Base-by-base conservation (phyloP, 2,797 vertebrate genomes). In the Oophaga sylvatica region DNA sequence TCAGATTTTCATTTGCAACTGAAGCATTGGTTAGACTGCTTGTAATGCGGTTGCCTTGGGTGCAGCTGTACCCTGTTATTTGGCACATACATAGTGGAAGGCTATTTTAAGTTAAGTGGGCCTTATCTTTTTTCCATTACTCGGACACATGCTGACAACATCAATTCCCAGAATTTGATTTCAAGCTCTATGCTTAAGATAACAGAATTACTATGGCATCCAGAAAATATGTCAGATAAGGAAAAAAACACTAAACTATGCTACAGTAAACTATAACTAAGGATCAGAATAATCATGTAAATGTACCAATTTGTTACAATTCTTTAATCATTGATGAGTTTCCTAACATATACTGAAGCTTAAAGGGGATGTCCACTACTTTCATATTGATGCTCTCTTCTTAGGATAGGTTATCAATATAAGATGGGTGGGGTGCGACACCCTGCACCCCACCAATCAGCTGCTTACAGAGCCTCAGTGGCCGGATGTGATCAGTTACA, bases 71-170 rank as follows among this genome's bases (percentile, higher is more conserved):
- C 84, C 88, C 73, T 86, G 60, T 53, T 8, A 8, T 53, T 53
- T 89, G 88, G 88, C 84, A 89, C 88, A 79, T 86, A 29, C 84
- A 70, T 68, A 78, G 75, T 29, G 57, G 87, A 75, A 70, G 29
- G 83, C 88, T 89, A 89, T 89, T 89, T 89, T 89, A 82, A 89
- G 88, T 86, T 78, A 89, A 89, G 88, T 70, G 88, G 84, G 71
- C 59, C 84, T 89, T 89, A 89, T 86, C 84, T 81, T 86, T 89
- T 75, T 89, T 89, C 88, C 84, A 83, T 89, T 89, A 86, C 88
- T 77, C 45, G 60, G 80, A n/a, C 79, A 79, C 60, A 56, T 70
- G 73, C 62, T 89, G 88, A 86, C 85, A 89, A 83, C 73, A 76
- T 89, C 80, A 78, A 67, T 81, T 71, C 79, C 70, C 62, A 71